Percentiles rank a stretch among this genome's conserved stretches.
Evolutionary conservation across 2,797 vertebrate genomes (phyloP).

Genomic region (Dipus sagitta): DNA sequence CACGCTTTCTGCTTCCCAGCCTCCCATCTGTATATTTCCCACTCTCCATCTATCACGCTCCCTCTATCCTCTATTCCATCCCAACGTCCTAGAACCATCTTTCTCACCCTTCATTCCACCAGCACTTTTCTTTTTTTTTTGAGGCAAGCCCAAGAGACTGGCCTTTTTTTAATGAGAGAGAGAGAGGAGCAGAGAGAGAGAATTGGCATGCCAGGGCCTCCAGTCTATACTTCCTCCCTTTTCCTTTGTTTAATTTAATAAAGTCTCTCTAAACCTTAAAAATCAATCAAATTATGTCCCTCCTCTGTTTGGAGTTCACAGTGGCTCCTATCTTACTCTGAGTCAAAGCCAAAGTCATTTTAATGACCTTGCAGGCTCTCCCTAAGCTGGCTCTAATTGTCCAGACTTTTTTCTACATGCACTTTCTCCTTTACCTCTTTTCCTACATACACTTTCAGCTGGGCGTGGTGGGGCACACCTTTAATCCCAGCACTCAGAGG

Average conservation of each 20-base stretch:
- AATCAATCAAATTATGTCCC: not conserved
- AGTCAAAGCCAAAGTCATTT: constrained; percentile 44
- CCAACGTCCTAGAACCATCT: not conserved
- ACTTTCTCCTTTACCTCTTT: not conserved
- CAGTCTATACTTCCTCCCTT: too few species aligned
- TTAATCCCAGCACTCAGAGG: too few species aligned
- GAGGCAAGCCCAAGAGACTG: too few species aligned
- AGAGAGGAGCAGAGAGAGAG: too few species aligned
- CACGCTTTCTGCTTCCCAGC: not conserved
- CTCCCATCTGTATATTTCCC: too few species aligned
- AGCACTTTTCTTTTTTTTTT: not conserved
- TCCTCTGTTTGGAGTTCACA: not conserved
- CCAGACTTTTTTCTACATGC: not conserved
- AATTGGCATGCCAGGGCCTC: too few species aligned
- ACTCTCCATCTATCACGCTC: not conserved
- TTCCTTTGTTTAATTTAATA: too few species aligned
- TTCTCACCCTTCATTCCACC: not conserved
- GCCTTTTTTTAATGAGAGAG: too few species aligned
- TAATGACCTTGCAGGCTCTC: not conserved
- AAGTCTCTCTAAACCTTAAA: too few species aligned
- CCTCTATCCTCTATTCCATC: too few species aligned
- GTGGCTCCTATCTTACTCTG: not conserved
- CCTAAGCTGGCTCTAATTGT: not conserved
- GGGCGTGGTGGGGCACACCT: too few species aligned
- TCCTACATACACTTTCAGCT: too few species aligned